Base-by-base conservation (phyloP, 2,888 invertebrate species). In the Thereva nobilitata region DNA sequence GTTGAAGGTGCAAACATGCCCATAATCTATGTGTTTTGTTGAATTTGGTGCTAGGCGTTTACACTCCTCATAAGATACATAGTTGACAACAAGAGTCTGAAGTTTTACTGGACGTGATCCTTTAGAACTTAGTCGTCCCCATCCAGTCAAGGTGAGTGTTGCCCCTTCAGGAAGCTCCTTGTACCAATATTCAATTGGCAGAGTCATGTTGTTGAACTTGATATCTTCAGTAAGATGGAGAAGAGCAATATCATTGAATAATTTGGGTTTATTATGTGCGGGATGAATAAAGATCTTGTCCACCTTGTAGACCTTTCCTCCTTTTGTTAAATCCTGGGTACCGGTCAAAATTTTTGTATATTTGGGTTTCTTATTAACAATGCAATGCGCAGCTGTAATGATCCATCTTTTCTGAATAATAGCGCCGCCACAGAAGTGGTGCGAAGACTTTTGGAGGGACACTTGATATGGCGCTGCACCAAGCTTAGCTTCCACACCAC, bases 231-330 rank as follows among this genome's bases (percentile, higher is more conserved):
- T 76, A 40, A 90, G 79, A 73, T 85, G 85, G 3, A 91, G 74
- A 2, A 91, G 75, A 0, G 89, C 90, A 66, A 91, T 88, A 72
- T 91, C 91, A 73, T 91, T 86, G 57, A 79, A 76, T 53, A 77
- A 79, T 40, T 75, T 37, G 1, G 80, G 79, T 53, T 75, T 50
- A 34, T 42, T 35, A n/a, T 54, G 47, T 49, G 56, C 10, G 41
- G 38, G 45, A 44, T 80, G 80, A 0, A 73, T 23, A 2, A 73
- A 64, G 0, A 80, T 72, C 3, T 74, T 73, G 4, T 75, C 74
- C 2, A 75, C 73, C 4, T 23, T 23, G 23, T 23, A 23, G 23
- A 23, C 2, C 23, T 23, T 72, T 5, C 74, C 76, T 0, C 59
- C 67, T 0, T 63, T 68, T 54, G 72, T 73, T 73, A 79, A 76